Base-by-base conservation (phyloP, 2,797 vertebrate species). In the Acomys russatus region DNA sequence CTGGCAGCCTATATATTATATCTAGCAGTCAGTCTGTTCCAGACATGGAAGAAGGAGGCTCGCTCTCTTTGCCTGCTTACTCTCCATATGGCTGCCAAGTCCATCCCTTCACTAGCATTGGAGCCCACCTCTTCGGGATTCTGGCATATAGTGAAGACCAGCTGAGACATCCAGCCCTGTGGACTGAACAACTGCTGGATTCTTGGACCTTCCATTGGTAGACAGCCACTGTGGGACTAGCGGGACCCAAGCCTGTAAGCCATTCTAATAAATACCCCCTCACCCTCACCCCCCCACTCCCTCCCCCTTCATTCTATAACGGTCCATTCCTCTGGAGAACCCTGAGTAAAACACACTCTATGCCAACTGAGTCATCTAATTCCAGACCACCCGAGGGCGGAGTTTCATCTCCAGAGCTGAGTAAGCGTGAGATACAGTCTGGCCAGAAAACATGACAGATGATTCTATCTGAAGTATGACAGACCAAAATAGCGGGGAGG, bases 321-420 rank as follows among this genome's bases (percentile, higher is more conserved):
- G 33, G 54, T 54, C 49, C 54, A 15, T 54, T 54, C 76, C 49
- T 78, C 76, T 78, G 54, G 8, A 54, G 49, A 78, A 78, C 76
- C 76, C 76, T 78, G 76, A 78, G 15, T 33, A 33, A 78, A 30
- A 54, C 64, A 85, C 1, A 77, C 0, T 38, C 44, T 92, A 88
- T 2, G 9, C 68, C 79, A 86, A 70, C 51, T 63, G 23, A 84
- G 30, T 49, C 25, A 0, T 71, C 88, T 73, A 80, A 94, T 93
- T 18, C 66, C 44, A 80, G 85, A 61, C 59, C 30, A 28, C 33
- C 82, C 83, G 73, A 74, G 80, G 90, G 74, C 59, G 6, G 33
- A 17, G 25, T 88, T 91, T 90, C 70, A 54, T 82, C 38, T 77
- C 80, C 9, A 74, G 51, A 89, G 74, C 51, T 88, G 49, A 90